These are phyloP conservation scores for Erpobdella octoculata DNA, from an alignment of 2,888 invertebrate species.

Conservation along the genomic window DNA sequence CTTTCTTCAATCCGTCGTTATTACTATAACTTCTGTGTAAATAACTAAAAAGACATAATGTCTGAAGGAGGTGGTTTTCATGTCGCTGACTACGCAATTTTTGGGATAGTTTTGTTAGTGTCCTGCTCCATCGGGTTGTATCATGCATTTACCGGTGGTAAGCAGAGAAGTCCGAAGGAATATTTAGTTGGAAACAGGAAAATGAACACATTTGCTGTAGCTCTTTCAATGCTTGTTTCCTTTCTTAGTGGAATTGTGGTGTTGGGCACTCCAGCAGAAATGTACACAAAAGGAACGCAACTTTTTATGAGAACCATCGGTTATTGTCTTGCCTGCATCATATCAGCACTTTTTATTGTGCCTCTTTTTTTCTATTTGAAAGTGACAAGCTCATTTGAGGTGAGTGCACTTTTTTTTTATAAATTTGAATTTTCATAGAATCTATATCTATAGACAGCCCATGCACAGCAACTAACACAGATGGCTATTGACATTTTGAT, in stretches of 20 bases:
- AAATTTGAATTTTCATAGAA: background rate
- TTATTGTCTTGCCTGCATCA: constrained; percentile 35
- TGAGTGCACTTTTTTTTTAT: constrained; percentile 13
- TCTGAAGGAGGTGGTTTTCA: constrained; percentile 25
- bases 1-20: no score
- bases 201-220: constrained; percentile 36
- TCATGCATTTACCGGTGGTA: constrained; percentile 36
- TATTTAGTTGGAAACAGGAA: constrained; percentile 34
- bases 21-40: no score
- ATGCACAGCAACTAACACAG: no score
- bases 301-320: constrained; percentile 36
- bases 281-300: constrained; percentile 39
- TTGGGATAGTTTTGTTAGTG: constrained; percentile 26
- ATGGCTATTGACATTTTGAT: no score
- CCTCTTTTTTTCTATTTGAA: constrained; percentile 37
- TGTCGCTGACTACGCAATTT: constrained; percentile 33
- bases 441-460: no score
- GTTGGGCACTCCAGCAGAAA: constrained; percentile 38
- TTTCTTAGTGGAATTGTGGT: constrained; percentile 38
- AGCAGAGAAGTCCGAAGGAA: constrained; percentile 36
- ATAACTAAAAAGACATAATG: no score
- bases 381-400: constrained; percentile 39
- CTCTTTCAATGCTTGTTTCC: constrained; percentile 38
- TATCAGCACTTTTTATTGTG: constrained; percentile 37
- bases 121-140: constrained; percentile 37